Conservation (phyloP, 2,797 vertebrate species). For the Bradypodion ventrale region DNA sequence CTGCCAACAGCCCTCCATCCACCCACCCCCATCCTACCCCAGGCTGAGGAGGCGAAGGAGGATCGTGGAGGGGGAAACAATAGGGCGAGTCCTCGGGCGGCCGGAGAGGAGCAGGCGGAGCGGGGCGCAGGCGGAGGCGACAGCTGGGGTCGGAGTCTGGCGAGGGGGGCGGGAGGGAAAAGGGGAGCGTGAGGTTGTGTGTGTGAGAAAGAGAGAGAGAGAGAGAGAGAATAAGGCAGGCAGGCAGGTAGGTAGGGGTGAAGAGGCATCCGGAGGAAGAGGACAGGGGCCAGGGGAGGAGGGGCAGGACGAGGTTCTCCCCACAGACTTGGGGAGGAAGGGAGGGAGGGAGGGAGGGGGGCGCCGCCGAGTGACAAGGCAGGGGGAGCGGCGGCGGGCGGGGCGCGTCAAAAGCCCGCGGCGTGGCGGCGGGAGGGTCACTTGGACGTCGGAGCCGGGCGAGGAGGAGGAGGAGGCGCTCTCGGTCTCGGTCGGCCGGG, state of each 20-base stretch:
- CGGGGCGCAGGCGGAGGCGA: not conserved
- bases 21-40: too few relatives aligned
- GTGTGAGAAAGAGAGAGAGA: conserved; percentile 16
- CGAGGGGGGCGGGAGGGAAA: conserved; percentile 42
- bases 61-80: not conserved
- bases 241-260: conserved; percentile 40
- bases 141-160: not conserved
- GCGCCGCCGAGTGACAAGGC: not conserved
- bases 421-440: conserved; percentile 48
- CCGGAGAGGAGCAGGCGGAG: not conserved
- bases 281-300: not conserved
- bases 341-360: too few relatives aligned
- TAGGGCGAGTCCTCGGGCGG: not conserved
- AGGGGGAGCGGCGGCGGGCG: conserved; percentile 2
- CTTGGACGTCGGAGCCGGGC: conserved; percentile 2
- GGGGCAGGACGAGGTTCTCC: not conserved
- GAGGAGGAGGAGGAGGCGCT: not conserved
- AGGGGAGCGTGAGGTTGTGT: conserved; percentile 33
- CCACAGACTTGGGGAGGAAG: not conserved
- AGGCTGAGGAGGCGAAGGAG: conserved; percentile 9
- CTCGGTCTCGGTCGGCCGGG: not conserved
- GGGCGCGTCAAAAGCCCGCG: conserved; percentile 56
- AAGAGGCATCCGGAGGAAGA: not conserved
- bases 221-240: conserved; percentile 15
- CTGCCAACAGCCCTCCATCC: too few relatives aligned